These are phyloP conservation scores for Gymnorhina tibicen DNA, from an alignment of 2,113 vertebrate genomes.

Conservation along the genomic window DNA sequence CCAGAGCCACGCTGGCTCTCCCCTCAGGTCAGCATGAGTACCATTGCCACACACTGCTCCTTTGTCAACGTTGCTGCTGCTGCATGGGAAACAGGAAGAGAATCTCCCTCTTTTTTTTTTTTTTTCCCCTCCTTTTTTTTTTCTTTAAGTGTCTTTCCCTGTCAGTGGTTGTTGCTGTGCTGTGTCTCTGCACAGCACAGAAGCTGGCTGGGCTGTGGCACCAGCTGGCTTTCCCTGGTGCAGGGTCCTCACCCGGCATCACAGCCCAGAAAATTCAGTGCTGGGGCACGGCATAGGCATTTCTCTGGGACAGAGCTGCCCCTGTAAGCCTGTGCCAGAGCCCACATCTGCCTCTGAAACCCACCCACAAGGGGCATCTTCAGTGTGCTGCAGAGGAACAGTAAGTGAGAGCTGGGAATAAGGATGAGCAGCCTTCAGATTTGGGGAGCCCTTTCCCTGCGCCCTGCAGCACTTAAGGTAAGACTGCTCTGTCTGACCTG, in stretches of 20 bases:
- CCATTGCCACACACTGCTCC: not conserved
- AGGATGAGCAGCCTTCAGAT: not conserved
- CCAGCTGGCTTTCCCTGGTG: accelerated
- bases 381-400: accelerated
- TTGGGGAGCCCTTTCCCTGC: not conserved
- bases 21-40: not conserved
- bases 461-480: not conserved
- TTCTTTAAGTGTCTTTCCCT: not conserved
- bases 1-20: accelerated
- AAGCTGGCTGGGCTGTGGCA: not conserved
- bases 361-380: accelerated
- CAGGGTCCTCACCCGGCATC: accelerated
- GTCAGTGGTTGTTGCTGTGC: not conserved
- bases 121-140: no score
- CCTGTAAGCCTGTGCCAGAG: accelerated
- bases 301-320: not conserved
- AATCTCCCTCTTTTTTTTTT: not conserved
- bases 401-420: not conserved
- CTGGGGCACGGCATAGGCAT: accelerated
- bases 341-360: accelerated
- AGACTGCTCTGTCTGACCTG: accelerated
- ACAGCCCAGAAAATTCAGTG: not conserved
- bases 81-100: not conserved
- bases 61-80: not conserved
- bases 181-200: not conserved